A percentile compares a stretch with the other conserved stretches of the same genome.
Conservation (phyloP, 2,797 vertebrate genomes). For the Thunnus albacares region DNA sequence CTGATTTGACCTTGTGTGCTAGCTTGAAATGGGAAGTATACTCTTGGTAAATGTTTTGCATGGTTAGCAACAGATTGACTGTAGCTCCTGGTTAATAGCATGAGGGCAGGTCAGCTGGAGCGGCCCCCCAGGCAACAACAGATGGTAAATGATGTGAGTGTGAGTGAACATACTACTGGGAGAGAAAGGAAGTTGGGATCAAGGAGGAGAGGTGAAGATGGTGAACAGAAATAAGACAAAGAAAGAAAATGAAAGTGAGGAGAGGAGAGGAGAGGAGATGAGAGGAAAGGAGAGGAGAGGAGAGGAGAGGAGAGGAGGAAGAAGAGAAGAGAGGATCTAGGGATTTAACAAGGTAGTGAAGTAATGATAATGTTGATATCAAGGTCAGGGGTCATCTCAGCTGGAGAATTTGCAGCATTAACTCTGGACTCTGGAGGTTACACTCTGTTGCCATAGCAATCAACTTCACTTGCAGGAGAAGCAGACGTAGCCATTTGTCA, state of each 20-base stretch:
- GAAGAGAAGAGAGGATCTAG: not conserved
- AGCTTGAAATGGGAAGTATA: slow-evolving; percentile 7
- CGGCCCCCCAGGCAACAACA: slow-evolving; percentile 46
- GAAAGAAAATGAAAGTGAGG: not conserved
- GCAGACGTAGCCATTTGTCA: slow-evolving; percentile 16
- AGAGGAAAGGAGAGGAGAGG: not conserved
- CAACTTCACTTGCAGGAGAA: slow-evolving; percentile 11
- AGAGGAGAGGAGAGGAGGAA: too few species aligned
- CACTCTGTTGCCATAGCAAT: slow-evolving; percentile 40
- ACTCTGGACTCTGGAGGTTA: slow-evolving; percentile 21
- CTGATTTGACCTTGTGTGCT: slow-evolving; percentile 12
- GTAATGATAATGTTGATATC: slow-evolving; percentile 29
- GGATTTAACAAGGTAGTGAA: slow-evolving; percentile 10
- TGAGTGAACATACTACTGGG: slow-evolving; percentile 1
- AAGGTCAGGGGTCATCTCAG: slow-evolving; percentile 42
- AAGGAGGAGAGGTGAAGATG: slow-evolving; percentile 10
- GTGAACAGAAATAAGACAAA: slow-evolving; percentile 6
- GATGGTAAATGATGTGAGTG: slow-evolving; percentile 42
- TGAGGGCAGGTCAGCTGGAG: slow-evolving; percentile 53
- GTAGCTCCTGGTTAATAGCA: slow-evolving; percentile 43
- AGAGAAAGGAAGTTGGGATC: not conserved
- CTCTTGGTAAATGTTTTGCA: slow-evolving; percentile 34
- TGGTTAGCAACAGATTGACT: slow-evolving; percentile 54
- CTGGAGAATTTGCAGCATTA: slow-evolving; percentile 7
- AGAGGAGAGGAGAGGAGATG: not conserved